Evolutionary conservation across 2,797 vertebrate genomes (phyloP).

Genomic region (Picus viridis): DNA sequence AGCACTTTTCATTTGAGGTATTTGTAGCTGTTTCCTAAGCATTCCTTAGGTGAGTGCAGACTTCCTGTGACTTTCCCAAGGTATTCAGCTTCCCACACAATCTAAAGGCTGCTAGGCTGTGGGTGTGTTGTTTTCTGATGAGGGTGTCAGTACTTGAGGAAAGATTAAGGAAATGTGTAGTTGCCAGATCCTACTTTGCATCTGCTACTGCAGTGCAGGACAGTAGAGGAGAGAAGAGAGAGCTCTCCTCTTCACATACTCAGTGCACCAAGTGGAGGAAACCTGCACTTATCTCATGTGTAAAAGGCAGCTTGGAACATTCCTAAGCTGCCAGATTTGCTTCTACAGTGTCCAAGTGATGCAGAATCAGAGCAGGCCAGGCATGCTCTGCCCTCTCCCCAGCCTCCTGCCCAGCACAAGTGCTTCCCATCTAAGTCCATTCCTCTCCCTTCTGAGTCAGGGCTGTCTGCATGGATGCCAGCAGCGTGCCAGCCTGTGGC

Average conservation of each 20-base stretch:
- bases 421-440: neutral
- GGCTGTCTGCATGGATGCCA: neutral
- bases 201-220: neutral
- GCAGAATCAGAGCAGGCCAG: neutral
- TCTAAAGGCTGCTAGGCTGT: neutral
- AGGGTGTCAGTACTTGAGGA: constrained; percentile 12
- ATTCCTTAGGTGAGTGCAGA: neutral
- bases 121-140: neutral
- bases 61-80: neutral
- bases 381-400: neutral
- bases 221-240: neutral
- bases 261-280: rapidly evolving
- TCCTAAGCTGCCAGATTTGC: neutral
- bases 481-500: neutral
- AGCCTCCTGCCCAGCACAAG: neutral
- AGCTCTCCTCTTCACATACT: neutral
- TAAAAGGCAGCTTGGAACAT: constrained; percentile 1
- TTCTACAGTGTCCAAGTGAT: neutral
- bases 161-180: neutral
- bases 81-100: neutral
- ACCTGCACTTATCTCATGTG: neutral
- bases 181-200: neutral
- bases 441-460: neutral
- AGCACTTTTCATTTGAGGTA: constrained; percentile 18
- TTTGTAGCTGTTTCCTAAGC: constrained; percentile 7